Base-by-base conservation (phyloP, 2,888 invertebrate genomes). In the Acleris emargana region DNA sequence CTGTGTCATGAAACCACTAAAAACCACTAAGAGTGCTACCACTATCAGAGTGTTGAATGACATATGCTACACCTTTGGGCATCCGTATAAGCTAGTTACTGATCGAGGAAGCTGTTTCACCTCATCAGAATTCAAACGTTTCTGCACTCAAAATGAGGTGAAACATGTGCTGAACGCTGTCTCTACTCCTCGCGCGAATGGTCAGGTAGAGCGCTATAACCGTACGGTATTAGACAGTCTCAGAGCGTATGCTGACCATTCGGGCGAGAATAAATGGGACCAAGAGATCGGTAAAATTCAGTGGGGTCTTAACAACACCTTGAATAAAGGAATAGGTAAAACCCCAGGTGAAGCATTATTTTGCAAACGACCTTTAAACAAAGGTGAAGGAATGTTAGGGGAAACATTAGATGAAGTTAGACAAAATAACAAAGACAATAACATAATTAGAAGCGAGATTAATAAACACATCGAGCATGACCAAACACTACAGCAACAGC, bases 231-330 rank as follows among this genome's bases (percentile, higher is more conserved):
- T 58, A 20, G 58, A 32, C 16, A 32, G 28, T 7, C 32, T 58
- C 5, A 20, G 32, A 11, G 58, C 58, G 9, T 47, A 47, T 13
- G 17, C 45, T 32, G 45, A 28, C 3, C 1, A 13, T n/a, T 3
- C 13, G 5, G 58, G 47, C 11, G 47, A 58, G 4, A 32, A 45
- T 1, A 45, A 47, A 18, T 47, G 58, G 58, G 58, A 58, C 13
- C 16, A 17, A 45, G 18, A 17, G 11, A 4, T 55, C 16, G 20
- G 42, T 16, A 43, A 25, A 47, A 16, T 66, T 7, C 64, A 64
- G 18, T 62, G 54, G 55, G 62, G 58, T 16, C 16, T 67, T 16
- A 62, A 62, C 18, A 67, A 55, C 20, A 62, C 62, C 16, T 3
- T 67, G 2, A 61, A 67, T 16, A 58, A 58, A 32, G 55, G 45